phyloP scores from a whole-genome alignment of 2,797 vertebrate species.

The Lepilemur septentrionalis region DNA sequence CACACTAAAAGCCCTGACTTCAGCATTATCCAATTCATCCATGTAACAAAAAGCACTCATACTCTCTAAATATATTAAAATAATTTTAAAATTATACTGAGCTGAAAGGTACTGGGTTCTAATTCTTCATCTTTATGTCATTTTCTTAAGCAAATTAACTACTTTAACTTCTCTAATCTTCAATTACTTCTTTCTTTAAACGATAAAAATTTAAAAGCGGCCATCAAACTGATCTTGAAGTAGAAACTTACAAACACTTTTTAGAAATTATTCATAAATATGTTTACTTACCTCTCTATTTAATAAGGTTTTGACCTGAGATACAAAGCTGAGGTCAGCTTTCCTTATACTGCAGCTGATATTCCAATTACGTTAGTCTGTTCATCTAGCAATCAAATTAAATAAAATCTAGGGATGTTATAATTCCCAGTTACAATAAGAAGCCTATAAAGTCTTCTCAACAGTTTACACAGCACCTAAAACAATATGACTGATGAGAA shows the following conservation, averaged over 20 bases:
- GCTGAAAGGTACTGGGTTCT: neutral
- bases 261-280: neutral
- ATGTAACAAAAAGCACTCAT: neutral
- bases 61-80: neutral
- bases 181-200: neutral
- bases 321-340: constrained; percentile 16
- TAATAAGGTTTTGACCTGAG: neutral
- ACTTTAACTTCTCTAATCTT: neutral
- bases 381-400: constrained; percentile 4
- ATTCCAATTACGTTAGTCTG: neutral
- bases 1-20: neutral
- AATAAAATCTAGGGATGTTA: neutral
- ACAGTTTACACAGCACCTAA: neutral
- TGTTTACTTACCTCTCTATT: neutral
- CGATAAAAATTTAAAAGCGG: neutral
- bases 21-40: neutral
- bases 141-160: neutral
- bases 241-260: neutral
- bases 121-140: neutral
- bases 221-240: neutral
- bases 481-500: neutral
- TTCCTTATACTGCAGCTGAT: neutral
- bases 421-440: neutral
- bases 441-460: neutral
- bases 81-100: neutral